A percentile compares a stretch with the other conserved stretches of the same genome.
Evolutionary conservation across 2,797 vertebrate genomes (phyloP).

Genomic region (Lutjanus campechanus): DNA sequence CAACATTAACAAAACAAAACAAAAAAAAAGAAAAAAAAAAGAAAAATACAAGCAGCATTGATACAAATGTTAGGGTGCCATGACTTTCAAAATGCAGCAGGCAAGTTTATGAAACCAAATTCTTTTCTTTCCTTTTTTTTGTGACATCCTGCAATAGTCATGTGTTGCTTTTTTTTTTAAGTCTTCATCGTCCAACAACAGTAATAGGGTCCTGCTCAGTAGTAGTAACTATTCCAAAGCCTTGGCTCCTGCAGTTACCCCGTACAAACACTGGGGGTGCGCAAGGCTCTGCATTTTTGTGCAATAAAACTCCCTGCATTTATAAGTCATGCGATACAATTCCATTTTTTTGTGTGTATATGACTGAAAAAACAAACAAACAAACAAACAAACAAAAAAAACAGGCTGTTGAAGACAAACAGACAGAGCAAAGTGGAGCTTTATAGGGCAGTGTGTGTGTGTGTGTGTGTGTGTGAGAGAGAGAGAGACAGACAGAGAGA

Average conservation of each 20-base stretch:
- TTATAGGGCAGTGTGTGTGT: slow-evolving; percentile 26
- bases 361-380: slow-evolving; percentile 65
- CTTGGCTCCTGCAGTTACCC: slow-evolving; percentile 86
- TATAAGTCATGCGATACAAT: slow-evolving; percentile 84
- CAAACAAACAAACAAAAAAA: slow-evolving; percentile 53
- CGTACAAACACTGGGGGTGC: slow-evolving; percentile 87
- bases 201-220: slow-evolving; percentile 88
- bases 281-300: slow-evolving; percentile 87
- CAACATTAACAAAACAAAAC: slow-evolving; percentile 63
- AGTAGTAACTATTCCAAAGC: slow-evolving; percentile 90
- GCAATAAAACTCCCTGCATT: slow-evolving; percentile 92
- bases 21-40: slow-evolving; percentile 55
- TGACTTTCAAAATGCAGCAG: slow-evolving; percentile 86
- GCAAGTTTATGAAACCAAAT: slow-evolving; percentile 78
- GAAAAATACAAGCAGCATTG: slow-evolving; percentile 91
- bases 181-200: slow-evolving; percentile 84
- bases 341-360: slow-evolving; percentile 68
- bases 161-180: slow-evolving; percentile 68
- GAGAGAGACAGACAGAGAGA: not conserved
- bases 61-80: slow-evolving; percentile 87
- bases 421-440: slow-evolving; percentile 15
- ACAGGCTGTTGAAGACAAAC: slow-evolving; percentile 64
- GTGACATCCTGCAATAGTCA: slow-evolving; percentile 81
- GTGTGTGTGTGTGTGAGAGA: not conserved
- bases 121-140: slow-evolving; percentile 59